phyloP scores from a whole-genome alignment of 2,113 vertebrate species.

The Sylvilagus bachmani region DNA sequence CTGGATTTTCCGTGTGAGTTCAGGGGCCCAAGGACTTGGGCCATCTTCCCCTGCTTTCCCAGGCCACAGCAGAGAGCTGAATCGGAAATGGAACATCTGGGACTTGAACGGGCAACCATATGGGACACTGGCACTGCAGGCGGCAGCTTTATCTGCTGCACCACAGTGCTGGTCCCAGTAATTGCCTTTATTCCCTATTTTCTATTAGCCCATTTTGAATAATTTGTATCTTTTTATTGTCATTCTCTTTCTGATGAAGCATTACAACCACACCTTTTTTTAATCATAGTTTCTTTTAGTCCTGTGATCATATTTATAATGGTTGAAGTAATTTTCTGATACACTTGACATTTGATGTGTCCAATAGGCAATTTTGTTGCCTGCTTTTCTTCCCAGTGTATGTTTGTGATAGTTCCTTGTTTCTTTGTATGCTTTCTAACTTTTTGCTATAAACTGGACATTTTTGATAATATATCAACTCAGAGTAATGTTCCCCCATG shows the following conservation, averaged over 20 bases:
- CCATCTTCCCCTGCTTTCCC: no score
- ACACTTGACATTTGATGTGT: not conserved
- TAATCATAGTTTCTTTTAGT: not conserved
- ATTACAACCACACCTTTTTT: not conserved
- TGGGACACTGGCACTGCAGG: no score
- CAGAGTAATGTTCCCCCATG: not conserved
- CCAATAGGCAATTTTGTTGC: not conserved
- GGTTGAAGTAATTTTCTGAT: not conserved
- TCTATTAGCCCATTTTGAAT: not conserved
- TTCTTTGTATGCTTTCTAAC: not conserved
- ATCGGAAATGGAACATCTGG: no score
- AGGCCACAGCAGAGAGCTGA: no score
- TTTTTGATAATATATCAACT: not conserved
- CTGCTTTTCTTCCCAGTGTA: not conserved
- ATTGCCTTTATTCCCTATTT: not conserved
- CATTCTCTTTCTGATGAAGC: not conserved
- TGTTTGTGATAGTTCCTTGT: not conserved
- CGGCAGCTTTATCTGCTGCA: no score
- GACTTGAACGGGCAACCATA: no score
- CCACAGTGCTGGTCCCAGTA: not conserved
- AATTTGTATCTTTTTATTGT: not conserved
- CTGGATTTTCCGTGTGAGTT: no score
- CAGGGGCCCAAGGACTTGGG: no score
- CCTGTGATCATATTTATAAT: not conserved
- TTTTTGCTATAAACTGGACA: not conserved